These are phyloP conservation scores for Drosophila novamexicana DNA, from an alignment of 1,140 invertebrate genomes.

Conservation along the genomic window DNA sequence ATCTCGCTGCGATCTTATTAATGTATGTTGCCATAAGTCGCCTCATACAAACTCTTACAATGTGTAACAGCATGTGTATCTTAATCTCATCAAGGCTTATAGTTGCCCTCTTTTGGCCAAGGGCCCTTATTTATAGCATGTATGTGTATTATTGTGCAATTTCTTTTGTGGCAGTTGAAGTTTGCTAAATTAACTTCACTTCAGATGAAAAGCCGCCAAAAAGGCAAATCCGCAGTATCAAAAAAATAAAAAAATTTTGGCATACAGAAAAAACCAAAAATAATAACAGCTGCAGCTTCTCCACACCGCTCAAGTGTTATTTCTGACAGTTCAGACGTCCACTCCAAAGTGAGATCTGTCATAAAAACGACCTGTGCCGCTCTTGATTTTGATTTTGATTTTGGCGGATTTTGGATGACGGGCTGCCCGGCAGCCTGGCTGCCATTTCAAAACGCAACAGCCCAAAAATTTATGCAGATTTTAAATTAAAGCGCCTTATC, in stretches of 20 bases:
- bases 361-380: conserved; percentile 72
- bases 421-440: conserved; percentile 2
- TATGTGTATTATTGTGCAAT: conserved; percentile 54
- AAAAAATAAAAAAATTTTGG: conserved; percentile 14
- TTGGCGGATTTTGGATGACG: conserved; percentile 39
- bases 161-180: conserved; percentile 60
- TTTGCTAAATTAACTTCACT: conserved; percentile 77
- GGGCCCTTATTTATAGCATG: conserved; percentile 22
- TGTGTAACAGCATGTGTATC: conserved; percentile 19
- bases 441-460: conserved; percentile 52
- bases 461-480: conserved; percentile 81
- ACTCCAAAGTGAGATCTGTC: conserved; percentile 82
- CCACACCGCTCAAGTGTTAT: conserved; percentile 69
- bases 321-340: conserved; percentile 75
- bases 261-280: conserved; percentile 20
- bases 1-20: conserved; percentile 11
- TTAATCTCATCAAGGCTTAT: conserved; percentile 37
- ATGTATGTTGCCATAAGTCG: conserved; percentile 16
- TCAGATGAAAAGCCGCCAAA: conserved; percentile 71
- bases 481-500: conserved; percentile 79
- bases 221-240: conserved; percentile 39
- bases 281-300: conserved; percentile 53
- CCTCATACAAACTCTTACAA: conserved; percentile 16
- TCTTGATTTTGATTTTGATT: conserved; percentile 68
- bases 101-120: conserved; percentile 13